phyloP scores from a whole-genome alignment of 2,113 vertebrate species.

The Muscicapa adusta region DNA sequence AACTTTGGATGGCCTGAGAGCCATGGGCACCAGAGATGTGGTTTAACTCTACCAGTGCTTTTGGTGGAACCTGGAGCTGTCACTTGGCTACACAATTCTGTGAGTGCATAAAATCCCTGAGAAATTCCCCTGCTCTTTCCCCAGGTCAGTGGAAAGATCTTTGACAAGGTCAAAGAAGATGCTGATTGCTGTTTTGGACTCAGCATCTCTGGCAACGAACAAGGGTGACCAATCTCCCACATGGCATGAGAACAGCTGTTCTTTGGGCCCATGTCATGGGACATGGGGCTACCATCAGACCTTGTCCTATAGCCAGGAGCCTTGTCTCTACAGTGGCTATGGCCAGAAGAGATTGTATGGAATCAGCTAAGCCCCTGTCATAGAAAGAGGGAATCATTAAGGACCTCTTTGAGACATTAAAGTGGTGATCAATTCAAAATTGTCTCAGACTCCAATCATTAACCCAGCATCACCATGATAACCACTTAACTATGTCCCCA shows the following conservation, averaged over 20 bases:
- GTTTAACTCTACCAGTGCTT: neutral
- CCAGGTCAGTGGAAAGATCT: neutral
- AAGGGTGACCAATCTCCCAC: neutral
- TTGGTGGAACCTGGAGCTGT: neutral
- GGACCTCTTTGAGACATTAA: neutral
- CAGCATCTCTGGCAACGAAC: neutral
- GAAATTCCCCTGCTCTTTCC: neutral
- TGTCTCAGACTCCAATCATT: neutral
- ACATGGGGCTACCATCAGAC: neutral
- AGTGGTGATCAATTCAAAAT: neutral
- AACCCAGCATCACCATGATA: neutral
- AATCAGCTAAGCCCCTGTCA: neutral
- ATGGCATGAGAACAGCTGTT: neutral
- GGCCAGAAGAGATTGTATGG: neutral
- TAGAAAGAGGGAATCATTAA: neutral
- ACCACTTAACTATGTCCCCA: neutral
- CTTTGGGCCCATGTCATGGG: neutral
- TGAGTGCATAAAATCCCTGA: neutral
- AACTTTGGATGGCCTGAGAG: rapidly evolving
- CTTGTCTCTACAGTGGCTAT: neutral
- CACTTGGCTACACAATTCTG: neutral
- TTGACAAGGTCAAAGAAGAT: neutral
- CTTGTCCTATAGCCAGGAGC: neutral
- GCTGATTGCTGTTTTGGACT: neutral
- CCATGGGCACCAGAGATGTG: neutral